Conservation (phyloP, 2,113 vertebrate species). For the Rhea americana region DNA sequence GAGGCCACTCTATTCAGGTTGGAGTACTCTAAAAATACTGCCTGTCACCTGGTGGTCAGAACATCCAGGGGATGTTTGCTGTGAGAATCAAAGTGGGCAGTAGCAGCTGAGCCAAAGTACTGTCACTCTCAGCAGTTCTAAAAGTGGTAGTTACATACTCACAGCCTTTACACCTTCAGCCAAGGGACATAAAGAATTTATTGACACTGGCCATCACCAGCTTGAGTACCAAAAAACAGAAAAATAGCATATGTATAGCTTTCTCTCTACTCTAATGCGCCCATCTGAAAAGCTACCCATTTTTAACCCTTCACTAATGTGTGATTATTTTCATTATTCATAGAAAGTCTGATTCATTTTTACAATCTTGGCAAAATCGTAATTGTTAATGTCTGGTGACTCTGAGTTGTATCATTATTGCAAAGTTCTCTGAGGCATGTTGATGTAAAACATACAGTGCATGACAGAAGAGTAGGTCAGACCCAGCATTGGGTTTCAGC, state of each 20-base stretch:
- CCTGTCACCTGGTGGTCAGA: neutral
- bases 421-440: neutral
- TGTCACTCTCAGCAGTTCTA: neutral
- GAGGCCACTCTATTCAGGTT: neutral
- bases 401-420: neutral
- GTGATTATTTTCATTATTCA: neutral
- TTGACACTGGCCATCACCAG: neutral
- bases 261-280: neutral
- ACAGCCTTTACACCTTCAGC: neutral
- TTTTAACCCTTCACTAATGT: neutral
- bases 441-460: fast-evolving
- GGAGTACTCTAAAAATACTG: neutral
- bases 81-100: neutral
- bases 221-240: neutral
- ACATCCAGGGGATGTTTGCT: neutral
- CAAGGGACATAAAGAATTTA: neutral
- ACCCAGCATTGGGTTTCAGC: neutral
- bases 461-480: neutral
- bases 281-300: neutral
- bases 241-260: neutral
- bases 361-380: neutral
- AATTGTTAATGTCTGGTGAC: neutral
- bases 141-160: neutral
- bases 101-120: neutral
- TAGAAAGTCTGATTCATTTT: neutral